Base-by-base conservation (phyloP, 1,140 invertebrate species). In the Streblospio benedicti region DNA sequence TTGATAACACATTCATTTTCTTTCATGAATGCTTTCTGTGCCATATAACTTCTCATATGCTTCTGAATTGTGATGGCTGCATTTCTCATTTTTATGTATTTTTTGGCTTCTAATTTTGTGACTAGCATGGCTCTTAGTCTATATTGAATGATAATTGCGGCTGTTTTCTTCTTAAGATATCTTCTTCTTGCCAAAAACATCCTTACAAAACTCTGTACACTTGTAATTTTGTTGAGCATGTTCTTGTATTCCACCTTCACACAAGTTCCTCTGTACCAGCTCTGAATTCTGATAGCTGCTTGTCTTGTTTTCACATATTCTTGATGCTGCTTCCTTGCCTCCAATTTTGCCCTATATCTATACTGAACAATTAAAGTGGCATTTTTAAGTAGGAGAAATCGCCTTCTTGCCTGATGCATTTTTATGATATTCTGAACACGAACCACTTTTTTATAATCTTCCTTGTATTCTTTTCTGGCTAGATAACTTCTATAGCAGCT, bases 281-380 rank as follows among this genome's bases (percentile, higher is more conserved):
- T 33, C 52, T 74, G 73, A 28, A 74, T 59, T 5, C 44, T 59
- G 9, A 65, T 32, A 9, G 65, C 54, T 20, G 70, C 66, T 32
- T 31, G 18, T 31, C 43, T 49, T 35, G 43, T 45, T 44, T 41
- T 63, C 30, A 32, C 4, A 45, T 32, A 61, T 35, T 63, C 32
- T 31, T 59, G 41, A n/a, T 38, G 35, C n/a, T 9, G 9, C 35
- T 38, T 9, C n/a, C n/a, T 9, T 9, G 9, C 35, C 35, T 38
- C 9, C n/a, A 9, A 9, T n/a, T 9, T 38, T 9, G 9, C n/a
- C 35, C 35, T 38, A 38, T 38, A 38, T n/a, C 35, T 9, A 38
- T 38, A n/a, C 35, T 38, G 35, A 38, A 38, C n/a, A n/a, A 38
- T 38, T n/a, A 38, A 38, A n/a, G 35, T n/a, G n/a, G n/a, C n/a